Evolutionary conservation across 1,140 invertebrate species (phyloP), one percentile per base, ranked within the genome.

Genomic region (Pseudachorutes palmiensis): DNA sequence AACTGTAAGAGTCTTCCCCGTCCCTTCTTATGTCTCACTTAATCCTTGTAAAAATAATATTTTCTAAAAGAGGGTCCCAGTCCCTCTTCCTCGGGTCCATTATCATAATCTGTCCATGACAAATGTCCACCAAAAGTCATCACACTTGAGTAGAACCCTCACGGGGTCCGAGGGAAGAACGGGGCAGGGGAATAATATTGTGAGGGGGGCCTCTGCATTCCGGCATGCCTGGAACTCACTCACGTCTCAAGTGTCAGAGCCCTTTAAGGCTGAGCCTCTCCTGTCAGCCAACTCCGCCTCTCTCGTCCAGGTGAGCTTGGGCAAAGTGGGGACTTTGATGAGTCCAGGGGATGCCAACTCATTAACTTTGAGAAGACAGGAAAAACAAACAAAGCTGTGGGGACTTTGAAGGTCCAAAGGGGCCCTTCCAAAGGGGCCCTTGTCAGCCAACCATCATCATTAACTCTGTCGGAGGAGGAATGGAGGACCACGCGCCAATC

Each of bases 401-500:
- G n/a, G n/a, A n/a, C n/a, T n/a, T n/a, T n/a, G n/a, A n/a, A n/a
- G n/a, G n/a, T n/a, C n/a, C n/a, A n/a, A n/a, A 55, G 9, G 24
- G 12, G 24, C 24, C 12, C 51, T 22, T 55, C 24, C 36, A 65
- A 64, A 31, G 5, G 1, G 41, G 32, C 19, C 26, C 30, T 55
- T 58, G 29, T 65, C 64, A 55, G n/a, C n/a, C n/a, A 65, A 29
- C 58, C 51, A 65, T 65, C 64, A 55, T 55, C 51, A 24, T 55
- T 48, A 41, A 61, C 5, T 61, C 59, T 14, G 14, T 26, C 14
- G 28, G 29, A 19, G 29, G 19, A 5, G 26, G 22, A 16, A 12
- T 36, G 19, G 48, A 61, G 32, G 51, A 51, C 36, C 66, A 63
- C 66, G 66, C 63, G 66, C 60, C 66, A 67, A 67, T 67, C 66